Percentiles rank a stretch among this genome's conserved stretches.
Evolutionary conservation across 1,140 invertebrate genomes (phyloP).

Genomic region (Odontomachus brunneus): DNA sequence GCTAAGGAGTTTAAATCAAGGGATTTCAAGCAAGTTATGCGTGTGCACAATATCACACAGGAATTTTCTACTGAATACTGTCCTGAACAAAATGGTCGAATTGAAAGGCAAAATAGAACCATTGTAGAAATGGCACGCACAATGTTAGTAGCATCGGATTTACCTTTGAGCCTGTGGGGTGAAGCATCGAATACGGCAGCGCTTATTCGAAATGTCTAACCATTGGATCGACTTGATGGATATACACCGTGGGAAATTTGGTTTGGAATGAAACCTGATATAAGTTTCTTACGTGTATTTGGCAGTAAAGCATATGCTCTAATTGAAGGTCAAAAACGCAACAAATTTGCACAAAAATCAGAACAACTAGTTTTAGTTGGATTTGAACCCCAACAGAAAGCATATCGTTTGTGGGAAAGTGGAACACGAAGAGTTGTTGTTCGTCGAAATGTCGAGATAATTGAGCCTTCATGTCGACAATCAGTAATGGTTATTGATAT

Average conservation of each 20-base stretch:
- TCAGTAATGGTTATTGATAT: not conserved
- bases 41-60: not conserved
- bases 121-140: not conserved
- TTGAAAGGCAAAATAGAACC: not conserved
- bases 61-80: conserved; percentile 16
- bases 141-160: not conserved
- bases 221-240: not conserved
- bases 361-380: not conserved
- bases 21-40: conserved; percentile 2
- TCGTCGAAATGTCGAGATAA: conserved; percentile 1
- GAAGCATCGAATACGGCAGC: not conserved
- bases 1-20: conserved; percentile 15
- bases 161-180: not conserved
- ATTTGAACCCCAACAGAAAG: not conserved
- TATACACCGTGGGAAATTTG: not conserved
- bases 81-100: not conserved
- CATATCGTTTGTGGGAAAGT: not conserved
- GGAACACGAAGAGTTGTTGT: conserved; percentile 8
- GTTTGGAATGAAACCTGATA: not conserved
- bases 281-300: not conserved
- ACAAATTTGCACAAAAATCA: not conserved
- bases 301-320: not conserved
- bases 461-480: not conserved
- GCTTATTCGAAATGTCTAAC: not conserved
- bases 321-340: not conserved